These are phyloP conservation scores for Sorex araneus DNA, from an alignment of 2,113 vertebrate genomes.

Conservation along the genomic window DNA sequence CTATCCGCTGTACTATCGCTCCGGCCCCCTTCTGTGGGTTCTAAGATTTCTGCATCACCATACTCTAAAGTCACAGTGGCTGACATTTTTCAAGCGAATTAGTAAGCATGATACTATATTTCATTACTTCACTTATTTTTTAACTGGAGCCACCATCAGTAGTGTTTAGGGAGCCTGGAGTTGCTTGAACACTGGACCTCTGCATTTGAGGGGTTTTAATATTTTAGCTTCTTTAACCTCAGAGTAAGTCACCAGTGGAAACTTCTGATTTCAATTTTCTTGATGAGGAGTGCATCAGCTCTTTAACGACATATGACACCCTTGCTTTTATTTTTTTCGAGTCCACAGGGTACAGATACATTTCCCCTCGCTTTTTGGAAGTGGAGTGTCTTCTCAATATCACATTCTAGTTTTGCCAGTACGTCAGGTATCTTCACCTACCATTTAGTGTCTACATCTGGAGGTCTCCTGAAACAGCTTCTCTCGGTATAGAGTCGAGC, in stretches of 20 bases:
- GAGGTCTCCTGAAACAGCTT: too few species aligned
- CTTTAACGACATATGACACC: background rate
- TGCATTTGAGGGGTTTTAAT: background rate
- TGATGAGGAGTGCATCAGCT: background rate
- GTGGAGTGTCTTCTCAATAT: background rate
- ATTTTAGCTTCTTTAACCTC: slow-evolving; percentile 20
- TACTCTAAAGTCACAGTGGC: slow-evolving; percentile 7
- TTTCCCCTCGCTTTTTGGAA: background rate
- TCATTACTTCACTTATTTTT: background rate
- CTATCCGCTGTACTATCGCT: too few species aligned
- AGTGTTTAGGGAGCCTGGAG: too few species aligned
- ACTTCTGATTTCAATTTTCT: background rate
- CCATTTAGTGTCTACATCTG: background rate
- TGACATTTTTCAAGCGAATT: background rate
- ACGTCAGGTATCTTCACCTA: background rate
- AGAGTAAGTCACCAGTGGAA: slow-evolving; percentile 13
- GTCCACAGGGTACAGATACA: background rate
- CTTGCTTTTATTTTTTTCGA: background rate
- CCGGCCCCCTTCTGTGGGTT: background rate
- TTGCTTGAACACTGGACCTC: too few species aligned
- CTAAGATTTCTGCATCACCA: background rate
- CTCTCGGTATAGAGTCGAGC: background rate
- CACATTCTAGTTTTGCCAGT: background rate
- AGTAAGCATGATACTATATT: background rate
- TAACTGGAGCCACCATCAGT: too few species aligned